A percentile compares a stretch with the other conserved stretches of the same genome.
These are phyloP conservation scores for Drosophila flavopinicola DNA, from an alignment of 2,888 invertebrate genomes.

Conservation along the genomic window DNA sequence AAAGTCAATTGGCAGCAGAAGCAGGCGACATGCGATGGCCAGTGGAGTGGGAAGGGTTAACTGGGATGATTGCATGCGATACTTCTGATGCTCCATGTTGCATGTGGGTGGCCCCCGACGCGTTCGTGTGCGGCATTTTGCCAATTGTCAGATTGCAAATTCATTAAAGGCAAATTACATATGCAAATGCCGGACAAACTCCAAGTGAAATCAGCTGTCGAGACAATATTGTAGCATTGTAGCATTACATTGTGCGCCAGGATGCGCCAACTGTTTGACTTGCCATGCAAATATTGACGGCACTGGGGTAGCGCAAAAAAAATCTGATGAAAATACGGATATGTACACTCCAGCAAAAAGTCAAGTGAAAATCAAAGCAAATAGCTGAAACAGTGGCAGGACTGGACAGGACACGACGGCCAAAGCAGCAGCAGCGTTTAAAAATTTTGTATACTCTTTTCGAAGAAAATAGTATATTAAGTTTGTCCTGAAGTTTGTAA, in stretches of 20 bases:
- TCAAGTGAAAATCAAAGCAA: constrained; percentile 77
- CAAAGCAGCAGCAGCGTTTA: background rate
- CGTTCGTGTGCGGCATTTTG: constrained; percentile 66
- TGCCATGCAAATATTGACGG: constrained; percentile 67
- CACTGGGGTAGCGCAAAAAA: constrained; percentile 10
- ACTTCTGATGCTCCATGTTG: background rate
- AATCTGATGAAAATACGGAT: constrained; percentile 58
- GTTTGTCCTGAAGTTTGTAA: no score
- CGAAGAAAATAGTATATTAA: no score
- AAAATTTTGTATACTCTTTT: constrained; percentile 56
- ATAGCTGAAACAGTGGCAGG: constrained; percentile 55
- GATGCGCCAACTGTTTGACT: constrained; percentile 68
- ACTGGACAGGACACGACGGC: constrained; percentile 1
- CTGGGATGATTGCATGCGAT: constrained; percentile 38
- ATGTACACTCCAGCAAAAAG: constrained; percentile 57
- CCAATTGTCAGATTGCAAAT: constrained; percentile 81
- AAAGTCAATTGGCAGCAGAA: constrained; percentile 56
- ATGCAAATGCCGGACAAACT: constrained; percentile 61
- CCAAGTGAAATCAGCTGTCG: constrained; percentile 47
- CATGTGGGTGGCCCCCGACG: constrained; percentile 63
- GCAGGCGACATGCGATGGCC: constrained; percentile 40
- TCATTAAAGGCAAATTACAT: constrained; percentile 82
- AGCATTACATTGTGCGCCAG: constrained; percentile 23
- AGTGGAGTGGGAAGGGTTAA: constrained; percentile 25
- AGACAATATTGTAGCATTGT: constrained; percentile 34